A percentile compares a stretch with the other conserved stretches of the same genome.
Evolutionary conservation across 2,888 invertebrate species (phyloP).

Genomic region (Neoascia interrupta): DNA sequence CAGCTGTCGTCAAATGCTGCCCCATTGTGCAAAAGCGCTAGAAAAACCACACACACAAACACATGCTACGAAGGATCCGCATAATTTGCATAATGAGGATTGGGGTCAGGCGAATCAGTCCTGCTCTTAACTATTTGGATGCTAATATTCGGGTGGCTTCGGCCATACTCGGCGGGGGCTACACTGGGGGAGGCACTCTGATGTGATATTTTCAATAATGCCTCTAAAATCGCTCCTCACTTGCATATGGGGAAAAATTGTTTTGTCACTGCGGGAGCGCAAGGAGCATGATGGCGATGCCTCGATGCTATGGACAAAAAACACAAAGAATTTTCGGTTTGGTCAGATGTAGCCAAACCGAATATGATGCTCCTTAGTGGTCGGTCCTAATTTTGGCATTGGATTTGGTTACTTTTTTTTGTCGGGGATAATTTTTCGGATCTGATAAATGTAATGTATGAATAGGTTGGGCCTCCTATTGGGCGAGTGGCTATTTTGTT

Average conservation of each 20-base stretch:
- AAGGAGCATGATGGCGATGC: slow-evolving; percentile 10
- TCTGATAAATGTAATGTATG: too few species aligned
- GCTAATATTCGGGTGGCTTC: too few species aligned
- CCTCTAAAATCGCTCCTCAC: slow-evolving; percentile 34
- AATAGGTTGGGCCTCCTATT: too few species aligned
- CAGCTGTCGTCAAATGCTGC: slow-evolving; percentile 59
- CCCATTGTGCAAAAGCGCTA: slow-evolving; percentile 54
- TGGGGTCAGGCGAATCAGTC: slow-evolving; percentile 60
- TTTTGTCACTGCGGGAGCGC: slow-evolving; percentile 3
- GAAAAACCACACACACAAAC: slow-evolving; percentile 58
- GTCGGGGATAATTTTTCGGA: too few species aligned
- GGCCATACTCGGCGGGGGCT: too few species aligned
- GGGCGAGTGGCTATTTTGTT: too few species aligned
- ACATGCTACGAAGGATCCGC: slow-evolving; percentile 58
- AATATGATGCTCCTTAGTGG: too few species aligned
- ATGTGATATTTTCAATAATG: slow-evolving; percentile 62
- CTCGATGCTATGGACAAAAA: slow-evolving; percentile 31
- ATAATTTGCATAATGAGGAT: slow-evolving; percentile 64
- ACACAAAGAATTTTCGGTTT: too few species aligned
- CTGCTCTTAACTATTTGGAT: slow-evolving; percentile 64
- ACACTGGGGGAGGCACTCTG: slow-evolving; percentile 38
- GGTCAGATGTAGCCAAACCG: too few species aligned
- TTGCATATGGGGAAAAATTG: slow-evolving; percentile 13
- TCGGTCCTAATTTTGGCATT: neutral
- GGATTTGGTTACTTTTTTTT: neutral